These are phyloP conservation scores for Haemorhous mexicanus DNA, from an alignment of 2,113 vertebrate genomes.

Conservation along the genomic window DNA sequence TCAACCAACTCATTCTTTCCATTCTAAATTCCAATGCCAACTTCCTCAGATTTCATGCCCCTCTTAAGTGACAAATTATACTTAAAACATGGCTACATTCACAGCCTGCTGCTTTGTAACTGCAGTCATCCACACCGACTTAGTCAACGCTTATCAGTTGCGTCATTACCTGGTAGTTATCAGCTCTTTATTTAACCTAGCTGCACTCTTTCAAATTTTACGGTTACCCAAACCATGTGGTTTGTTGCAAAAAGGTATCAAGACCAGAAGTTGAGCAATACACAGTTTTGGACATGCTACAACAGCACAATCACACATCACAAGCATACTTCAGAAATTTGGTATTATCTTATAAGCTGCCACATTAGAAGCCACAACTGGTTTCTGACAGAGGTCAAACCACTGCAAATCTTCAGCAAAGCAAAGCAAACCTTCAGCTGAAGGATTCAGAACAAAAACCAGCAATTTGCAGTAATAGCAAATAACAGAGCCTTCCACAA, in stretches of 20 bases:
- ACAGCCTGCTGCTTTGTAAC: background rate
- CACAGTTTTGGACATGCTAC: background rate
- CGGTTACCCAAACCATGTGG: background rate
- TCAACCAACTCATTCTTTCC: constrained; percentile 49
- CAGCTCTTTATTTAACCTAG: background rate
- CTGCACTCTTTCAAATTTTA: background rate
- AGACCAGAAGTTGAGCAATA: background rate
- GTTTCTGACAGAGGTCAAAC: constrained; percentile 15
- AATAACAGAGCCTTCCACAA: background rate
- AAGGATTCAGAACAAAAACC: background rate
- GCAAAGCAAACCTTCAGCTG: background rate
- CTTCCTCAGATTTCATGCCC: constrained; percentile 21
- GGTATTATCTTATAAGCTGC: background rate
- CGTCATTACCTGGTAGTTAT: background rate
- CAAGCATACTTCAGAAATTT: background rate
- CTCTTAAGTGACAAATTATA: constrained; percentile 1
- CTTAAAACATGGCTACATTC: background rate
- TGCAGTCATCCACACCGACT: background rate
- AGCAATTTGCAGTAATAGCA: background rate
- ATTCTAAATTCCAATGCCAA: constrained; percentile 18
- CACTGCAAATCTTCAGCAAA: background rate
- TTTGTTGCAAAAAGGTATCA: background rate
- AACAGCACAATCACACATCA: background rate
- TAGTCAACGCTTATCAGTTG: background rate
- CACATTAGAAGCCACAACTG: background rate